Conservation (phyloP, 2,888 invertebrate genomes). For the Acanthopleura granulata region DNA sequence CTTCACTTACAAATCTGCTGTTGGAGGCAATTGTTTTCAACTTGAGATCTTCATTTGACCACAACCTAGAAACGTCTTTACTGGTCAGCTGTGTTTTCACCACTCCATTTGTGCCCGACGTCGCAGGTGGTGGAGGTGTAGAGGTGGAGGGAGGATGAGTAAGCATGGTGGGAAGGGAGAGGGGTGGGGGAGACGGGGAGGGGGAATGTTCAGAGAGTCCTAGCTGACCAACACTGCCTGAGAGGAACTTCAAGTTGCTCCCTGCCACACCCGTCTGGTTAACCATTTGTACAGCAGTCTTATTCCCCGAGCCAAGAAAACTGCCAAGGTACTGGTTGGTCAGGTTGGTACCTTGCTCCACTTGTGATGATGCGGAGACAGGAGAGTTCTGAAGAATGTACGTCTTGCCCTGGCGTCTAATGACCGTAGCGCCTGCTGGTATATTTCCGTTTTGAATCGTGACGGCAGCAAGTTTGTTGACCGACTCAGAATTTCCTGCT, state of each 20-base stretch:
- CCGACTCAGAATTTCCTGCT: not conserved
- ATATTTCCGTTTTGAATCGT: not conserved
- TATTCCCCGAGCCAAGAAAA: not conserved
- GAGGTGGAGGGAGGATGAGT: not conserved
- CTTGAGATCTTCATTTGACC: constrained; percentile 59
- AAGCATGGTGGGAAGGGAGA: not conserved
- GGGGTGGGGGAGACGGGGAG: not conserved
- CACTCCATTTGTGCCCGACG: not conserved
- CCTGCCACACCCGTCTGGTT: not conserved
- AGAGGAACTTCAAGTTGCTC: not conserved
- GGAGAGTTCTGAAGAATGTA: constrained; percentile 1
- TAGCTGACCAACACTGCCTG: not conserved
- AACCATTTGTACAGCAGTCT: not conserved
- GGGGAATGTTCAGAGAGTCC: not conserved
- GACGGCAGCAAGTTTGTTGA: not conserved
- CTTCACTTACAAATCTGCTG: constrained; percentile 10
- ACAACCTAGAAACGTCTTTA: constrained; percentile 57
- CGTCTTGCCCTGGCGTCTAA: not conserved
- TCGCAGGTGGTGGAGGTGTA: not conserved
- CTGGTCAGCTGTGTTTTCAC: constrained; percentile 42
- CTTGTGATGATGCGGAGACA: not conserved
- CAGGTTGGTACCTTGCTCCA: not conserved
- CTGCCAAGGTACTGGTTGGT: not conserved
- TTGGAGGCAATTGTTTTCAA: constrained; percentile 38
- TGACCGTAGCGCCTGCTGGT: not conserved